A percentile compares a stretch with the other conserved stretches of the same genome.
phyloP scores from a whole-genome alignment of 2,113 vertebrate species.

The Alethe castanea region DNA sequence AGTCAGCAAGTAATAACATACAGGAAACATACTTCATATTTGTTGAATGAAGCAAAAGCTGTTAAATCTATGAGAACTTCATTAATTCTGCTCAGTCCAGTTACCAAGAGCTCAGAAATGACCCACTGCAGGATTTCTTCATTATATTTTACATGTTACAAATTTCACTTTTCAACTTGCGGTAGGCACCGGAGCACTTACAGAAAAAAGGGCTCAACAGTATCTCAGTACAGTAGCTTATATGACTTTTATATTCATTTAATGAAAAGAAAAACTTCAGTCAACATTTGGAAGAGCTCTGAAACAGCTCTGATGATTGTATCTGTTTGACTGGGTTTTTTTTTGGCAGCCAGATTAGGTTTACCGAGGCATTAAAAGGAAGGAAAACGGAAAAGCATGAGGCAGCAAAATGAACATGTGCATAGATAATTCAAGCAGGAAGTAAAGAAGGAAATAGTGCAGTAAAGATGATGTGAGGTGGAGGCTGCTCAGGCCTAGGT shows the following conservation, averaged over 20 bases:
- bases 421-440: not conserved
- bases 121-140: not conserved
- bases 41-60: not conserved
- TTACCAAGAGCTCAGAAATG: not conserved
- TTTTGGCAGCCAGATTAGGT: not conserved
- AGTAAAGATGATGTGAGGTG: not conserved
- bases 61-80: not conserved
- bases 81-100: not conserved
- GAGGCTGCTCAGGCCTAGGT: not conserved
- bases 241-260: not conserved
- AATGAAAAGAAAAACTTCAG: not conserved
- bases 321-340: not conserved
- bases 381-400: not conserved
- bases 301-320: not conserved
- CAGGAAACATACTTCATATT: not conserved
- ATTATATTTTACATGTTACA: not conserved
- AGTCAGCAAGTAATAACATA: not conserved
- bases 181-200: not conserved
- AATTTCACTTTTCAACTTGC: not conserved
- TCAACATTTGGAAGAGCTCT: not conserved
- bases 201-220: not conserved
- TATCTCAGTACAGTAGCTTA: not conserved
- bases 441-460: not conserved
- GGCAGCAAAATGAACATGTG: not conserved
- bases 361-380: not conserved